These are phyloP conservation scores for Caenorhabditis sp. DNA, from an alignment of 2,888 invertebrate species.

Conservation along the genomic window DNA sequence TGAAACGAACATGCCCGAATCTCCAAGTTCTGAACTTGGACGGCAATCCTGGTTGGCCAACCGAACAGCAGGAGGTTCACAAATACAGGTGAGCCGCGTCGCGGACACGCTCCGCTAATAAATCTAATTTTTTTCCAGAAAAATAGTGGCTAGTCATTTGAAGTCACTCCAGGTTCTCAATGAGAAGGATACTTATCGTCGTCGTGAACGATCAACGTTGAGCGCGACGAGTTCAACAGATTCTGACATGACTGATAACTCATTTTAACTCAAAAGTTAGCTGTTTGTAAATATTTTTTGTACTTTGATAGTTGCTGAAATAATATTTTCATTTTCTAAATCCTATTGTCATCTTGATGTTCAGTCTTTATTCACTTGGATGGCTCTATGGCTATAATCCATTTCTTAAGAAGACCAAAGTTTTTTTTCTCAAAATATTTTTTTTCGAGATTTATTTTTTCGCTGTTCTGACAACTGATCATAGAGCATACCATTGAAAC, in stretches of 20 bases:
- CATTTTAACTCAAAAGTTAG: neutral
- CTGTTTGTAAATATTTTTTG: neutral
- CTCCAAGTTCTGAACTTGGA: constrained; percentile 1
- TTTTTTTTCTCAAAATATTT: no score
- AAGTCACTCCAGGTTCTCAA: neutral
- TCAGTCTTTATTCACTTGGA: no score
- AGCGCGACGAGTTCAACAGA: neutral
- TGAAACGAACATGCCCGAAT: neutral
- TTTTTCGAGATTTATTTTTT: no score
- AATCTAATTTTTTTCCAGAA: neutral
- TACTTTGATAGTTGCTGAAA: no score
- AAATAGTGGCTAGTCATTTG: neutral
- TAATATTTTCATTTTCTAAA: no score
- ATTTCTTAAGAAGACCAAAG: no score
- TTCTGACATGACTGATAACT: neutral
- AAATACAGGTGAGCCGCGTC: neutral
- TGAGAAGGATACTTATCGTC: neutral
- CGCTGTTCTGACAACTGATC: no score
- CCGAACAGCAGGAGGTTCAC: neutral
- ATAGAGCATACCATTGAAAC: no score
- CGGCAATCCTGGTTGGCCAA: constrained; percentile 4
- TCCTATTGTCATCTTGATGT: no score
- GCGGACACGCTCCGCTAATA: neutral
- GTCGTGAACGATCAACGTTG: neutral
- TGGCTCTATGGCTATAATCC: no score